A percentile compares a stretch with the other conserved stretches of the same genome.
phyloP scores from a whole-genome alignment of 2,888 invertebrate species.

The Lasioglossum zephyrum region DNA sequence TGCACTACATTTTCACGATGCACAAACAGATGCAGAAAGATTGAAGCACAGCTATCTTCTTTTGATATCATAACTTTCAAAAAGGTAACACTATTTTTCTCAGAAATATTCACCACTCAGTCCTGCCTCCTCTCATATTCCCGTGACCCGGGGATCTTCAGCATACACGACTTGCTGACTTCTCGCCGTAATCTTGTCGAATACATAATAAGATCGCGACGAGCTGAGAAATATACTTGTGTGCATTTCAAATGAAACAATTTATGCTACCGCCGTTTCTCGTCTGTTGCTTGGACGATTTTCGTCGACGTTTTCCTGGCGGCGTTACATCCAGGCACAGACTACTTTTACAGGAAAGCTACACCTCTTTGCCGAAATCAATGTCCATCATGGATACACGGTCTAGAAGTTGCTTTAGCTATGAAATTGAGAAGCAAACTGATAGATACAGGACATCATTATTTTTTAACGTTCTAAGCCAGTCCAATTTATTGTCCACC shows the following conservation, averaged over 20 bases:
- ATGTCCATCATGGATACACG: neutral
- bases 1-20: no score
- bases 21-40: neutral
- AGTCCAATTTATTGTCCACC: no score
- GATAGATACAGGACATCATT: neutral
- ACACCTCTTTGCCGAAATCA: neutral
- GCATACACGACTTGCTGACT: neutral
- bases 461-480: no score
- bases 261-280: neutral
- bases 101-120: neutral
- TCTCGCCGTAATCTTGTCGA: neutral
- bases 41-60: neutral
- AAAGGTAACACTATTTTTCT: neutral
- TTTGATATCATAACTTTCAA: neutral
- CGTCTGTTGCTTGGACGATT: neutral
- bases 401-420: neutral
- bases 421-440: neutral
- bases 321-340: neutral
- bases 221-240: constrained; percentile 4
- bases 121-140: neutral
- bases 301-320: neutral
- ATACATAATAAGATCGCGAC: constrained; percentile 1
- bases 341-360: neutral
- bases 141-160: neutral
- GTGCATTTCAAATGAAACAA: constrained; percentile 10